Evolutionary conservation across 2,888 invertebrate species (phyloP).

Genomic region (Hybos culiciformis): DNA sequence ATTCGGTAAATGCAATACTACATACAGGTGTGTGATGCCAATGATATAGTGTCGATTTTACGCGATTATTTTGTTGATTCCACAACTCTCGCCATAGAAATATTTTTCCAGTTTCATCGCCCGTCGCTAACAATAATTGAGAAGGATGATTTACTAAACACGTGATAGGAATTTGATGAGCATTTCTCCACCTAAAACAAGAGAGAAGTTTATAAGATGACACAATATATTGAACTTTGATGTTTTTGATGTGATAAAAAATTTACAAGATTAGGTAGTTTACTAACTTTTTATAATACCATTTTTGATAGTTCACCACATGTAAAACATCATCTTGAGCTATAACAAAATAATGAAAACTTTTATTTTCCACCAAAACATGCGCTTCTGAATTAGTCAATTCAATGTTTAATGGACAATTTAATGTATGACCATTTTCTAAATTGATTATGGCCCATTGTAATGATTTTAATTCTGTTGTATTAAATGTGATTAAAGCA

Average conservation of each 20-base stretch:
- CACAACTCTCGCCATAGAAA: constrained; percentile 45
- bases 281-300: constrained; percentile 21
- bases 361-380: constrained; percentile 21
- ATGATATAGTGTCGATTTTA: constrained; percentile 41
- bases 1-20: constrained; percentile 48
- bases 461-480: not conserved
- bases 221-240: no score
- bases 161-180: constrained; percentile 34
- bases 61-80: not conserved
- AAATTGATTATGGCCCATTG: constrained; percentile 24
- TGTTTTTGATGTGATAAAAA: no score
- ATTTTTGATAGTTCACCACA: constrained; percentile 24
- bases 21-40: constrained; percentile 64
- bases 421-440: constrained; percentile 11
- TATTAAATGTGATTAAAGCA: constrained; percentile 23
- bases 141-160: constrained; percentile 53
- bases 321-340: constrained; percentile 20
- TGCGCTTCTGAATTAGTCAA: constrained; percentile 16
- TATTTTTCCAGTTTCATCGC: constrained; percentile 51
- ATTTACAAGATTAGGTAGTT: not conserved
- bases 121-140: constrained; percentile 51
- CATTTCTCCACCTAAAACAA: constrained; percentile 18
- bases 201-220: not conserved
- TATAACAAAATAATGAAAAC: constrained; percentile 23
- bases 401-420: constrained; percentile 7